Evolutionary conservation across 2,888 invertebrate species (phyloP), one percentile per base, ranked within the genome.

Genomic region (Drosophila imparisetae): DNA sequence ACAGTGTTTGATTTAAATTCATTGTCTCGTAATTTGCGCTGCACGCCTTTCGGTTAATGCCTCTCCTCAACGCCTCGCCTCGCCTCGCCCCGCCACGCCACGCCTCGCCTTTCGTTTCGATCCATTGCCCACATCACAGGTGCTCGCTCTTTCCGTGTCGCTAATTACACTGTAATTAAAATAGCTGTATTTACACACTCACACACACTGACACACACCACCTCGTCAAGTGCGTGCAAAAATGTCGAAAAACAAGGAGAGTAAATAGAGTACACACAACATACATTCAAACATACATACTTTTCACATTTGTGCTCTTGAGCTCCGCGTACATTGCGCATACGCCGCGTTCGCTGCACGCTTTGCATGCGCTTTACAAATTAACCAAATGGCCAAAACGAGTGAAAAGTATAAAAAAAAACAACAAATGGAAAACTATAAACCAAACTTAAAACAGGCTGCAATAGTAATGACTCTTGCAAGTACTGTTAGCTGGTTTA

Each of bases 111-210:
- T 58, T 53, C 40, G n/a, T 24, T 53, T 24, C 27, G 53, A 29
- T 58, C 27, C 50, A 36, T 53, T 66, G 52, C 75, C 73, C 64
- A 59, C 65, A 79, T 68, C 72, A 69, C 77, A 78, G 81, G 81
- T 68, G 66, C 66, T 72, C 55, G 53, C 66, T 66, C 73, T 55
- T 75, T 70, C 72, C 89, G 87, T 91, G 90, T 78, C 80, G 83
- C 84, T 89, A 91, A 90, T 91, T 90, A 89, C 87, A 86, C 78
- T 77, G 90, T 90, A 91, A 91, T 90, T 90, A 90, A 90, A 91
- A 90, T 90, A 72, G 71, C 84, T 77, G 76, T 89, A 86, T 89
- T 89, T 86, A 75, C 84, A 71, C 69, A 76, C 82, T 54, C 69
- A 66, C 62, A 74, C 75, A 66, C 60, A 29, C 52, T 6, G 7